Evolutionary conservation across 2,797 vertebrate species (phyloP).

Genomic region (Amazona finschi): DNA sequence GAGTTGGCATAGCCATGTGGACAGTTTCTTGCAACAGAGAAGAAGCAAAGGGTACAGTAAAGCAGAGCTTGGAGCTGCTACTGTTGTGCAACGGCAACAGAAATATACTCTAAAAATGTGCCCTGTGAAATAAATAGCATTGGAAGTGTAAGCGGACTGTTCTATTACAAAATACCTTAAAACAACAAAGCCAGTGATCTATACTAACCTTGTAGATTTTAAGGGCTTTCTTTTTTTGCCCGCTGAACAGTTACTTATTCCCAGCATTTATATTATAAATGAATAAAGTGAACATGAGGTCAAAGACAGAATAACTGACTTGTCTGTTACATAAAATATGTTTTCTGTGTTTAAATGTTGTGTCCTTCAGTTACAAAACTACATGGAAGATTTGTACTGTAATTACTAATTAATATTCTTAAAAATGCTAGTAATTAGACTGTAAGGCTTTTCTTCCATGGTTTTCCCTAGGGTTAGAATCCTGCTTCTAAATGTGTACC

Average conservation of each 20-base stretch:
- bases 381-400: background rate
- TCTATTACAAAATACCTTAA: background rate
- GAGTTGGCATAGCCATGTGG: background rate
- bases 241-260: background rate
- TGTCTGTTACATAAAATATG: background rate
- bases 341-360: background rate
- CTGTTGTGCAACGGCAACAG: background rate
- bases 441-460: background rate
- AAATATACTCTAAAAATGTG: background rate
- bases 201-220: background rate
- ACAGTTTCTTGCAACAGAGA: background rate
- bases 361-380: background rate
- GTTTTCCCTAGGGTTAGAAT: background rate
- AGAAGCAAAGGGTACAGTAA: background rate
- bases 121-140: background rate
- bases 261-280: background rate
- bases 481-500: background rate
- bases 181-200: background rate
- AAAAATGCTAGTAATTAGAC: background rate
- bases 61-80: background rate
- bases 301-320: background rate
- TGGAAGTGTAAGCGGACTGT: background rate
- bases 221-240: background rate
- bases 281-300: background rate
- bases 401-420: background rate